A percentile compares a stretch with the other conserved stretches of the same genome.
These are phyloP conservation scores for Aphelenchoides avenae DNA, from an alignment of 1,140 invertebrate genomes.

Conservation along the genomic window DNA sequence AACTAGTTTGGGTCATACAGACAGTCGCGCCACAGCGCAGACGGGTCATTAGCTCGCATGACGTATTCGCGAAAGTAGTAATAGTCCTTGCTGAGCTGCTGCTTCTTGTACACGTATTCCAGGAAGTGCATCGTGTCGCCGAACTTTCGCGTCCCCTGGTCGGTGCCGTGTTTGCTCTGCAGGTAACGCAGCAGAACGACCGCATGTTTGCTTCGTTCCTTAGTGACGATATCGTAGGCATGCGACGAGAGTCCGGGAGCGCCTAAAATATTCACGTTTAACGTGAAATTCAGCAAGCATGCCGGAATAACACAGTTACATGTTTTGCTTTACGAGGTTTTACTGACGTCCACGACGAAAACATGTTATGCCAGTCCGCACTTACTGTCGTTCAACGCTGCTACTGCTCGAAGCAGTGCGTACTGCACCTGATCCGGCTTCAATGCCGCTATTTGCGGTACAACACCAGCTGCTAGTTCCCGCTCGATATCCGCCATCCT, in stretches of 20 bases:
- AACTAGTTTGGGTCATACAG: no score
- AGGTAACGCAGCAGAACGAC: no score
- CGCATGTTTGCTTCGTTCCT: no score
- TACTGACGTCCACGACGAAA: constrained; percentile 1
- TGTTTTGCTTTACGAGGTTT: constrained; percentile 4
- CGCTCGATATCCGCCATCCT: constrained; percentile 8
- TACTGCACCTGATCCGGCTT: constrained; percentile 11
- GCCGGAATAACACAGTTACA: no score
- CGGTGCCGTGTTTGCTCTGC: constrained; percentile 5
- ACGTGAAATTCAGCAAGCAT: background rate
- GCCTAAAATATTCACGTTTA: constrained; percentile 1
- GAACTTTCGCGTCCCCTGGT: constrained; percentile 3
- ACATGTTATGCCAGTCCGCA: background rate
- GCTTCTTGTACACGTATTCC: background rate
- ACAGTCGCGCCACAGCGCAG: no score
- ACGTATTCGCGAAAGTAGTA: no score
- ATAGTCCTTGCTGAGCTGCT: no score
- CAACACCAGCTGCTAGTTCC: background rate
- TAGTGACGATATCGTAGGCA: no score
- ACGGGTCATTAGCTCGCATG: no score
- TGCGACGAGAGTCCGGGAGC: background rate
- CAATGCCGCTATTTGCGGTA: constrained; percentile 4
- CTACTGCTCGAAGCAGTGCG: constrained; percentile 3
- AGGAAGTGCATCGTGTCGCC: constrained; percentile 4
- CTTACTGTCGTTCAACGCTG: constrained; percentile 12